Evolutionary conservation across 2,888 invertebrate genomes (phyloP).

Genomic region (Aporophyla nigra): DNA sequence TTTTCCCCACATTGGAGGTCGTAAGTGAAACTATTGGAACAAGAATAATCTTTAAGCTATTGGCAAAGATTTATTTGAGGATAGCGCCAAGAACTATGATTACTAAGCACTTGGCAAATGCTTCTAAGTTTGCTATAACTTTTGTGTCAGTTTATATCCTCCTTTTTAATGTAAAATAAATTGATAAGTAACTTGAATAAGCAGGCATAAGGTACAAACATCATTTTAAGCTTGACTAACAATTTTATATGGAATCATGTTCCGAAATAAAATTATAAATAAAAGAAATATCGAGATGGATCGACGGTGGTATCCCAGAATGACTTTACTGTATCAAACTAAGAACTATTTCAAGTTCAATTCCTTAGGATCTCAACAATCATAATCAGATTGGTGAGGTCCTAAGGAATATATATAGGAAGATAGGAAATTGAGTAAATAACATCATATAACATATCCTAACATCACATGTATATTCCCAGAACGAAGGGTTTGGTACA

Average conservation of each 20-base stretch:
- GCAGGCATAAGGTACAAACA: too few relatives aligned
- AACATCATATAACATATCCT: background rate
- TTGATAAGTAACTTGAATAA: too few relatives aligned
- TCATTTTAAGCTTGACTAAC: too few relatives aligned
- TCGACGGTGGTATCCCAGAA: background rate
- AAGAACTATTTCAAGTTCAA: background rate
- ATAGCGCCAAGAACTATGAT: background rate
- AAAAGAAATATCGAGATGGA: background rate
- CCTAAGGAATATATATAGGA: background rate
- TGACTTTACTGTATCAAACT: background rate
- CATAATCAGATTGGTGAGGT: background rate
- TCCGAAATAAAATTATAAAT: too few relatives aligned
- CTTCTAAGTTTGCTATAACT: background rate
- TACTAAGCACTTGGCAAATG: background rate
- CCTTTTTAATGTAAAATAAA: too few relatives aligned
- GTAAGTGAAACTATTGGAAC: constrained; percentile 20
- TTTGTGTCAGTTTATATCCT: too few relatives aligned
- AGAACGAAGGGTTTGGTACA: background rate
- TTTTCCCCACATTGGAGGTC: constrained; percentile 25
- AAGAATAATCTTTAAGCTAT: constrained; percentile 20
- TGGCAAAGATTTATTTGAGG: background rate
- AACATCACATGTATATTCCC: background rate
- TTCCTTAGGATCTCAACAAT: background rate
- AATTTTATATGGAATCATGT: too few relatives aligned
- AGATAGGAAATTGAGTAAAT: background rate